These are phyloP conservation scores for Myathropa florea DNA, from an alignment of 2,888 invertebrate species.

Conservation along the genomic window DNA sequence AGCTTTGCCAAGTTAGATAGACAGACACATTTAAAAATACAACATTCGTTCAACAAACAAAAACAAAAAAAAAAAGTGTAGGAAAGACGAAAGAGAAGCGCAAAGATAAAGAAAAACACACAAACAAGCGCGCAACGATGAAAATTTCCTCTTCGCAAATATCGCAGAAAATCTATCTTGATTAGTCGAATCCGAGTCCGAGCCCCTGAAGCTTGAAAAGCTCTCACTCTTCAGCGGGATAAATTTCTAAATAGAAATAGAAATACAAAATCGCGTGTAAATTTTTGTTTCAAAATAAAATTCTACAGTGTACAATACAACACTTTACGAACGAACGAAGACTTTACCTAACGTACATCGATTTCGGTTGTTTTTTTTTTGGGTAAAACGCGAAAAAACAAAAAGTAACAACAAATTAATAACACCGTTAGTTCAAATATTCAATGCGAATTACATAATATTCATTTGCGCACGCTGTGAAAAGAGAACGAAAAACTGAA, in stretches of 20 bases:
- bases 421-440: constrained; percentile 69
- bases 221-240: constrained; percentile 71
- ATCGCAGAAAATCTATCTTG: constrained; percentile 73
- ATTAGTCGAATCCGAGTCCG: constrained; percentile 81
- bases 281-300: constrained; percentile 38
- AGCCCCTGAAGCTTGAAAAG: constrained; percentile 80
- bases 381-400: constrained; percentile 49
- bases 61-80: constrained; percentile 39
- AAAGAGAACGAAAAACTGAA: constrained; percentile 6
- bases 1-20: constrained; percentile 50
- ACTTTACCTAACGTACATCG: constrained; percentile 53
- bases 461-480: constrained; percentile 28
- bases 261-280: constrained; percentile 57
- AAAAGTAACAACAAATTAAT: constrained; percentile 14
- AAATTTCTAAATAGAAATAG: constrained; percentile 40
- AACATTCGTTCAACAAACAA: constrained; percentile 31
- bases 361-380: constrained; percentile 45
- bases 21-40: constrained; percentile 51
- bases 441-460: constrained; percentile 64
- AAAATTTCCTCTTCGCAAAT: constrained; percentile 75
- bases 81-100: constrained; percentile 40
- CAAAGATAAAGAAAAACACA: constrained; percentile 14
- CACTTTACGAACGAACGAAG: constrained; percentile 63
- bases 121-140: constrained; percentile 50
- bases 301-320: constrained; percentile 10